These are phyloP conservation scores for Semaprochilodus insignis DNA, from an alignment of 2,797 vertebrate genomes.

Conservation along the genomic window DNA sequence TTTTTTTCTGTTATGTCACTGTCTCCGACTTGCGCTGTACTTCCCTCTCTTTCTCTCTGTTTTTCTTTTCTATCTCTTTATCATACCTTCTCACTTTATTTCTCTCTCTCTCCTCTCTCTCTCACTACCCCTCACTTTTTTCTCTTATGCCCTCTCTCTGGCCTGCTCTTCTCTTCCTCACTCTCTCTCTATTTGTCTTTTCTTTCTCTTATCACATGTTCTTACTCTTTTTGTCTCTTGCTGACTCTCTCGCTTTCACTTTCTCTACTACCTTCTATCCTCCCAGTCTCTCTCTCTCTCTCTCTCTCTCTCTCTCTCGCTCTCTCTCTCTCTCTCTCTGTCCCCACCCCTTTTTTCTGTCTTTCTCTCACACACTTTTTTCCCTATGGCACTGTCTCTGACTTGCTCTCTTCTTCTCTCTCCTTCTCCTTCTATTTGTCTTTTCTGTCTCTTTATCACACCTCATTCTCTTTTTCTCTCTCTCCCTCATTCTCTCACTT, in stretches of 20 bases:
- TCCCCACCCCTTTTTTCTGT: not conserved
- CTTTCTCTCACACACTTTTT: slow-evolving; percentile 27
- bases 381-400: slow-evolving; percentile 11
- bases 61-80: not conserved
- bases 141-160: not conserved
- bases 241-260: not conserved
- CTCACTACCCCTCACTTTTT: not conserved
- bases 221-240: not conserved
- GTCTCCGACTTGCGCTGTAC: slow-evolving; percentile 9
- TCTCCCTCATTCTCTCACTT: not conserved
- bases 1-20: not conserved
- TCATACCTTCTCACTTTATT: slow-evolving; percentile 13
- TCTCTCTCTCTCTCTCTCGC: not conserved
- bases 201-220: too few relatives aligned
- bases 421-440: too few relatives aligned
- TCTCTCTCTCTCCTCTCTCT: slow-evolving; percentile 23
- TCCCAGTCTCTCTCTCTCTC: not conserved
- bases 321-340: not conserved
- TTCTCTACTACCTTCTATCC: not conserved
- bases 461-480: slow-evolving; percentile 1
- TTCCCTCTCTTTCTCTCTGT: slow-evolving; percentile 1
- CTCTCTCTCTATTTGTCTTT: not conserved
- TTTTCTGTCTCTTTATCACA: too few relatives aligned
- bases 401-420: not conserved
- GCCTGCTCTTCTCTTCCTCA: not conserved